Base-by-base conservation (phyloP, 2,113 vertebrate species). In the Pedionomus torquatus region DNA sequence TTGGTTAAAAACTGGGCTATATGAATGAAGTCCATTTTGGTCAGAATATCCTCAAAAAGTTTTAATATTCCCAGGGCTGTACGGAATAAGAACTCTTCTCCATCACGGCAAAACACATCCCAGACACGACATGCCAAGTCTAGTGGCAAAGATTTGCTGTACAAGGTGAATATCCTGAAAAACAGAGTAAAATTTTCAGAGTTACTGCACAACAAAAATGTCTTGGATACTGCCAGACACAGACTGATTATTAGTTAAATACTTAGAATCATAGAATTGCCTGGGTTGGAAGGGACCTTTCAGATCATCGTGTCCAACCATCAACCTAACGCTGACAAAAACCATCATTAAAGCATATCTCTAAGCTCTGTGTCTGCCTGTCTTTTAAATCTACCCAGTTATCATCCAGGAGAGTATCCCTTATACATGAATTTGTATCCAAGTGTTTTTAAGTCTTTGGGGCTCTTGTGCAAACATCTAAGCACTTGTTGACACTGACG, bases 11-110 rank as follows among this genome's bases (percentile, higher is more conserved):
- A 99, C 98, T 99, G 99, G 7, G 99, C 99, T 90, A 99, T 98
- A 95, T 99, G 99, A 96, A 99, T 99, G 97, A 99, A 99, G 98
- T 99, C 99, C 99, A 99, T 99, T 97, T 97, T 97, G 83, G 98
- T 98, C 96, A 99, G 98, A 95, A 99, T 98, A 95, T 99, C 99
- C 97, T 99, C 98, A 81, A 99, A 99, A 63, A 99, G 99, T 74
- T 98, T 98, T 87, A 99, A 97, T 96, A 99, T 97, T 83, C 99
- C 99, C 94, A 99, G 97, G 0, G 98, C 99, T 25, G 99, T 99
- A 89, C 99, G 99, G 98, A 99, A 99, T 23, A 99, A 98, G 85
- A 99, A 99, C 98, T 99, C 99, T 85, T 99, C 99, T 6, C 99
- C 98, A 10, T 99, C 99, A 1, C 99, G 98, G 89, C 99, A 99